Base-by-base conservation (phyloP, 2,113 vertebrate genomes). In the Symphodus melops region DNA sequence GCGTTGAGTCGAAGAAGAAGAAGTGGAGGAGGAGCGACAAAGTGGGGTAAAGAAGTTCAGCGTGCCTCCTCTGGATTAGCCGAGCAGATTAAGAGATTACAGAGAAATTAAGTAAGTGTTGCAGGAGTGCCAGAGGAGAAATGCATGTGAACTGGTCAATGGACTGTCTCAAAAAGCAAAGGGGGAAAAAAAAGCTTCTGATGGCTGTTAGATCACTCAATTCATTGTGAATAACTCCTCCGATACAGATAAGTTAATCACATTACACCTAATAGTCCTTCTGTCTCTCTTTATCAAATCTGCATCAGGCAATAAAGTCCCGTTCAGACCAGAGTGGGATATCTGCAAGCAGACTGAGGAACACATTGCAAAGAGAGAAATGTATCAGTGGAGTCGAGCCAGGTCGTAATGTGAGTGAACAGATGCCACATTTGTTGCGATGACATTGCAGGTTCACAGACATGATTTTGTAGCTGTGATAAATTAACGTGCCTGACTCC, bases 1-100 rank as follows among this genome's bases (percentile, higher is more conserved):
- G 46, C 46, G 7, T 19, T 17, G 8, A 51, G 48, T 9, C 4
- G 28, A n/a, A n/a, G 48, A 13, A n/a, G 48, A n/a, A n/a, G 48
- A n/a, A n/a, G 48, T 65, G 80, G 70, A 84, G 72, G 72, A 88
- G 81, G 82, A 82, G 71, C 39, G 13, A 75, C 77, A 84, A 77
- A 87, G 83, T 55, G 41, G 87, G 85, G 79, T 92, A 77, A 92
- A 92, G 81, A 81, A 84, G 66, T 88, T 87, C 87, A 85, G 67
- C 70, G 17, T 88, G 82, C 85, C 85, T 89, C 77, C 80, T 81
- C 69, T 67, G 91, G 94, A 94, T 95, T 94, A 93, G 51, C 56
- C 62, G 77, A 76, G 82, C 83, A 92, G 92, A 94, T 94, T 94
- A 93, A 93, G 90, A 89, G 94, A 93, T 95, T 95, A 92, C 77